Evolutionary conservation across 2,888 invertebrate genomes (phyloP), one percentile per base, ranked within the genome.

Genomic region (Silvanus unidentatus): DNA sequence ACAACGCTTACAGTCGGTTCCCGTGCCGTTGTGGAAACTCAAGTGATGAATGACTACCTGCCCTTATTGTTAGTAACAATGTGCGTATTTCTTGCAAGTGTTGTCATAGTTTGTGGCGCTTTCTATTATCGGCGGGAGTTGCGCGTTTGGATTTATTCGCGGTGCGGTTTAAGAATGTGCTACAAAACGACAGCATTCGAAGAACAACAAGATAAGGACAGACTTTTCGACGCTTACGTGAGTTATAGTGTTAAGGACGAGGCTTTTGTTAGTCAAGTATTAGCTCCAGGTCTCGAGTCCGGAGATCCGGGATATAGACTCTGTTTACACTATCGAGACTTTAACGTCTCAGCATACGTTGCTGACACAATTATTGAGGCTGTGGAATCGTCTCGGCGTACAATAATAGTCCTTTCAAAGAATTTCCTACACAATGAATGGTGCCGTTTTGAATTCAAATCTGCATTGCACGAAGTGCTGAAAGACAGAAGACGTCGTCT

Each of bases 351-450:
- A 51, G 83, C 88, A 42, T 92, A 88, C 70, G 87, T 95, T 12
- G 87, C 90, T 10, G 95, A 96, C 68, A 93, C 94, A 39, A 88
- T 97, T 46, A 85, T 91, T 58, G 89, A 91, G 69, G 93, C 94
- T 1, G 91, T 94, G 14, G 92, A 94, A 68, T 86, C 88, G 42
- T 91, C 93, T 39, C 84, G 90, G 58, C 80, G 93, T 60, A 91
- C 93, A 34, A 86, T 97, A 49, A 80, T 96, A 57, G 87, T 96
- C 48, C 73, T 97, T 47, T 93, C 94, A 12, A 88, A 89, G 71
- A 90, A 91, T 75, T 97, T 96, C 74, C 79, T 96, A 52, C 87
- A 90, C 73, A 91, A 91, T 72, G 95, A 96, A 75, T 97, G 96
- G 96, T 86, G 88, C 61, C 81, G 89, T 56, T 90, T 93, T 70